Base-by-base conservation (phyloP, 1,140 invertebrate species). In the Dinothrombium tinctorium region DNA sequence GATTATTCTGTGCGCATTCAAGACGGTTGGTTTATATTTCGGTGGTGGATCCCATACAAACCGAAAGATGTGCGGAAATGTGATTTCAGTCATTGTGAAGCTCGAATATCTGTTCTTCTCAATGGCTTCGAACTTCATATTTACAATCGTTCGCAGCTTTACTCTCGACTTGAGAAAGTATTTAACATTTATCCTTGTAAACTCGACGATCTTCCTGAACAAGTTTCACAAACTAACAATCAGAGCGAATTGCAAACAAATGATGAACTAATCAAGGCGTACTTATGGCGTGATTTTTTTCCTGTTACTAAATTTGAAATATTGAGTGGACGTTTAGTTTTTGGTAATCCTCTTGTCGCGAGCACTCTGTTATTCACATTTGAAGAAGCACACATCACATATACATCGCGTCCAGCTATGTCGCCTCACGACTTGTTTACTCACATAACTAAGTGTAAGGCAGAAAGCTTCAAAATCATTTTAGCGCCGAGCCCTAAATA, bases 111-210 rank as follows among this genome's bases (percentile, higher is more conserved):
- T 29, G 69, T 95, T 21, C 77, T 89, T 64, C 59, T 96, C 37
- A 94, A 96, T 66, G 87, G 84, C 6, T 82, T 92, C 55, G 87
- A 96, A 59, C 59, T 95, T 32, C 89, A 96, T 60, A 71, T 92
- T 7, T 96, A 94, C 58, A 96, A 96, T 63, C 68, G 84, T 43
- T 84, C 82, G 44, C 65, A 76, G 49, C 57, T 87, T 21, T 96
- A 96, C 62, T 71, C 72, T 49, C 68, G 73, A 55, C 63, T 96
- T 41, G 87, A 94, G 54, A 77, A 79, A 59, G 64, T 73, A 12
- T 94, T 94, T 63, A 81, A 35, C 32, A 25, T 46, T n/a, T 33
- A 28, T 28, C 39, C 26, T 29, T 15, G 15, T 29, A 11, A 15
- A 20, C 20, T 21, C 8, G 11, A 21, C 5, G 12, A 21, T 21